Conservation (phyloP, 2,113 vertebrate genomes). For the Nematolebias whitei region DNA sequence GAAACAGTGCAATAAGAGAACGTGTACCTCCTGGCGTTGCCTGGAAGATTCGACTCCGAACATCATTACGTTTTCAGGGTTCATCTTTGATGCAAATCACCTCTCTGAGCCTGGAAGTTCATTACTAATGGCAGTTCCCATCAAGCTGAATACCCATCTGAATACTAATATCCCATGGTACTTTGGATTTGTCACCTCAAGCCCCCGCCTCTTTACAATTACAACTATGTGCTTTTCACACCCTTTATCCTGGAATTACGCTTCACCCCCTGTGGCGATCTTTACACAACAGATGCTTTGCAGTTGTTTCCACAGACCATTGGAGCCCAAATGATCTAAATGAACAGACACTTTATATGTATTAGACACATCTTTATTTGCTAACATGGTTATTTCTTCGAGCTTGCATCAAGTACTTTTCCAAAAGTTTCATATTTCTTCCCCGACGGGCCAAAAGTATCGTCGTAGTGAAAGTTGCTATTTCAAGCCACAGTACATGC, state of each 20-base stretch:
- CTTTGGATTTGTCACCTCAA: slow-evolving; percentile 58
- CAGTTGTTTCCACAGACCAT: slow-evolving; percentile 62
- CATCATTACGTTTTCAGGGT: slow-evolving; percentile 66
- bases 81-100: slow-evolving; percentile 76
- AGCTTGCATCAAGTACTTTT: slow-evolving; percentile 7
- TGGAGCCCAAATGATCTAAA: slow-evolving; percentile 73
- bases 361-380: slow-evolving; percentile 56
- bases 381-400: slow-evolving; percentile 50
- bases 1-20: slow-evolving; percentile 23
- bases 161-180: slow-evolving; percentile 70
- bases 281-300: slow-evolving; percentile 71
- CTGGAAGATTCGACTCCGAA: slow-evolving; percentile 65
- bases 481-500: slow-evolving; percentile 29
- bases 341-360: slow-evolving; percentile 69
- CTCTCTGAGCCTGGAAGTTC: slow-evolving; percentile 70
- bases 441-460: slow-evolving; percentile 10
- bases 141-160: slow-evolving; percentile 61
- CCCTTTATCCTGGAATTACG: slow-evolving; percentile 69
- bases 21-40: slow-evolving; percentile 28
- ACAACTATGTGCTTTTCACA: slow-evolving; percentile 60
- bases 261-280: slow-evolving; percentile 54
- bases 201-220: slow-evolving; percentile 63
- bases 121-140: slow-evolving; percentile 76
- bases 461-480: slow-evolving; percentile 4
- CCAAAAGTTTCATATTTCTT: slow-evolving; percentile 4